phyloP scores from a whole-genome alignment of 1,140 invertebrate genomes.

The Brevipalpus yothersi region DNA sequence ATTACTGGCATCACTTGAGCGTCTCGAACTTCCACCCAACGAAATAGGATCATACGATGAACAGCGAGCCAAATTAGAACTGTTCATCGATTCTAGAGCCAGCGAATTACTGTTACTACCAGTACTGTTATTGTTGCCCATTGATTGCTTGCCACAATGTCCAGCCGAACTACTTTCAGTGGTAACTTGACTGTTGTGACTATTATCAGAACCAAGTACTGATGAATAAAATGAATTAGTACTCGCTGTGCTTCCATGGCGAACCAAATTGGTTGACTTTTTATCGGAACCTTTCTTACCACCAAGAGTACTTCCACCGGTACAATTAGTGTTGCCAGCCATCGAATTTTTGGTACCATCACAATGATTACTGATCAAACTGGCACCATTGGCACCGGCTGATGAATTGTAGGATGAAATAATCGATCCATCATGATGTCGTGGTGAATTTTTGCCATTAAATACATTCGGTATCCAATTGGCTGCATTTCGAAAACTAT shows the following conservation, averaged over 20 bases:
- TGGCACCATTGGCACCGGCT: slow-evolving; percentile 3
- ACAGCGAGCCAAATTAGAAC: slow-evolving; percentile 8
- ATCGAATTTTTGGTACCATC: background rate
- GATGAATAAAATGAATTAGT: slow-evolving; percentile 9
- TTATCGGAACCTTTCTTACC: background rate
- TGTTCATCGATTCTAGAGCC: background rate
- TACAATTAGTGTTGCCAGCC: slow-evolving; percentile 13
- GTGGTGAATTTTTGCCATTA: too few relatives aligned
- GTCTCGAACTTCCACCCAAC: slow-evolving; percentile 42
- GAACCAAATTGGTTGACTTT: slow-evolving; percentile 1
- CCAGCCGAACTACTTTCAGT: background rate
- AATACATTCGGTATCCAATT: background rate
- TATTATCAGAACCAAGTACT: slow-evolving; percentile 7
- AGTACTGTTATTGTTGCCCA: too few relatives aligned
- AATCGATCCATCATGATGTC: too few relatives aligned
- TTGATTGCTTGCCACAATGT: background rate
- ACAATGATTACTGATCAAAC: slow-evolving; percentile 1
- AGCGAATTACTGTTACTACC: background rate
- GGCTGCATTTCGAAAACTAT: background rate
- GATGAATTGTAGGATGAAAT: background rate
- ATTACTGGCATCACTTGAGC: slow-evolving; percentile 31
- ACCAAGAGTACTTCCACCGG: slow-evolving; percentile 11
- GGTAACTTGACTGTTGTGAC: slow-evolving; percentile 2
- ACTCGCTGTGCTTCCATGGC: slow-evolving; percentile 6
- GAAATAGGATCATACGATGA: slow-evolving; percentile 70